A percentile compares a stretch with the other conserved stretches of the same genome.
phyloP scores from a whole-genome alignment of 2,888 invertebrate genomes.

The Notodonta ziczac region DNA sequence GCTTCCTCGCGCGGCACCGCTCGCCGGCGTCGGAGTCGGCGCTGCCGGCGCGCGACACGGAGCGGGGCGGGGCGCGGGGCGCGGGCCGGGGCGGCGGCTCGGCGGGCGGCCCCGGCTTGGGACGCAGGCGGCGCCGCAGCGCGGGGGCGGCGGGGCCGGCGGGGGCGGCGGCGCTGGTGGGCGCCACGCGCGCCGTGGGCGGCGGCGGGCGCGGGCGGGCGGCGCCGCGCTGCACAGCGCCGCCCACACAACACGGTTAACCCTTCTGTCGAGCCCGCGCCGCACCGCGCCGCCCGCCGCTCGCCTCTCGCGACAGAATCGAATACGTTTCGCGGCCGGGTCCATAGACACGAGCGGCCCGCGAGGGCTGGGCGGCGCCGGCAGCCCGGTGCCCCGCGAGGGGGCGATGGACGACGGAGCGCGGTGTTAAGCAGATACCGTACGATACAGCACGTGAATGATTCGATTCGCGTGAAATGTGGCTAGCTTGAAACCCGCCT shows the following conservation, averaged over 20 bases:
- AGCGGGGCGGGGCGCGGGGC: slow-evolving; percentile 22
- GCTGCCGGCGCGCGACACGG: slow-evolving; percentile 20
- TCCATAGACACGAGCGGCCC: background rate
- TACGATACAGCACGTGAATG: no score
- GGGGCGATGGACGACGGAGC: no score
- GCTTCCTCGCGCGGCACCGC: slow-evolving; percentile 15
- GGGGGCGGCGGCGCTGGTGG: slow-evolving; percentile 37
- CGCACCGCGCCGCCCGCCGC: slow-evolving; percentile 20
- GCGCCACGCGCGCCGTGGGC: slow-evolving; percentile 28
- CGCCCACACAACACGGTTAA: slow-evolving; percentile 5
- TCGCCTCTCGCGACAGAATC: background rate
- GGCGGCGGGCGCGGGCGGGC: slow-evolving; percentile 7
- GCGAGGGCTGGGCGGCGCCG: background rate
- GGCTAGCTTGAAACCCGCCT: no score
- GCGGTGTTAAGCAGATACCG: no score
- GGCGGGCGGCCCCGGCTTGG: slow-evolving; percentile 27
- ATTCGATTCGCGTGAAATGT: no score
- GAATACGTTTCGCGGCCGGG: background rate
- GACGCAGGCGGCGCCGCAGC: slow-evolving; percentile 41
- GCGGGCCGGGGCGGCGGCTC: slow-evolving; percentile 31
- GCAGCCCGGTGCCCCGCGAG: no score
- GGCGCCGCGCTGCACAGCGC: slow-evolving; percentile 4
- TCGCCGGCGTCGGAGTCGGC: slow-evolving; percentile 16
- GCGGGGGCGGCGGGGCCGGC: slow-evolving; percentile 15
- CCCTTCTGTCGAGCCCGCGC: background rate